Percentiles rank a stretch among this genome's conserved stretches.
These are phyloP conservation scores for Syrrhaptes paradoxus DNA, from an alignment of 2,113 vertebrate species.

Conservation along the genomic window DNA sequence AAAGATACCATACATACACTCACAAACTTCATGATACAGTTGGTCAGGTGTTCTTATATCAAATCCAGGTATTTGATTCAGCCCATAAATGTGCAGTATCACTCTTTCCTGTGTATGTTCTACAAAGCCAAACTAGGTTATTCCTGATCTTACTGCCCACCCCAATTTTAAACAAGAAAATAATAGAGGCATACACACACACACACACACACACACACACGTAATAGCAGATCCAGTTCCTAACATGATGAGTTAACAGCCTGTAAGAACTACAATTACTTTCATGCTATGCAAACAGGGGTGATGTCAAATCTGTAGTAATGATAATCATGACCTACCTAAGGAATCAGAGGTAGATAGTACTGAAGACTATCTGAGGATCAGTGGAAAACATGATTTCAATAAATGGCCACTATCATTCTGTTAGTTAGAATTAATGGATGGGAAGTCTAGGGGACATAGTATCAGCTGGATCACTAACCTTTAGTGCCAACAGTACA, in stretches of 20 bases:
- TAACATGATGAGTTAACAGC: not conserved
- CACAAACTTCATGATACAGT: not conserved
- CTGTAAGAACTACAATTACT: not conserved
- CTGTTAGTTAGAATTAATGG: not conserved
- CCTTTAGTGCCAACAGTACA: not conserved
- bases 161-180: not conserved
- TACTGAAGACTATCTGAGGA: not conserved
- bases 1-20: not conserved
- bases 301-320: not conserved
- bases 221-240: not conserved
- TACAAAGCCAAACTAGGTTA: not conserved
- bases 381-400: not conserved
- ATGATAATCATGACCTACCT: not conserved
- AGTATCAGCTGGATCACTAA: not conserved
- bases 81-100: fast-evolving
- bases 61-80: not conserved
- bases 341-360: not conserved
- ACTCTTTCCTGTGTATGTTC: not conserved
- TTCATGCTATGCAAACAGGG: not conserved
- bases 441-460: not conserved
- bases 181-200: not conserved
- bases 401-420: not conserved
- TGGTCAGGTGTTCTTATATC: not conserved
- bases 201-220: not conserved
- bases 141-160: not conserved